Conservation (phyloP, 2,888 invertebrate genomes). For the Cosmia pyralina region DNA sequence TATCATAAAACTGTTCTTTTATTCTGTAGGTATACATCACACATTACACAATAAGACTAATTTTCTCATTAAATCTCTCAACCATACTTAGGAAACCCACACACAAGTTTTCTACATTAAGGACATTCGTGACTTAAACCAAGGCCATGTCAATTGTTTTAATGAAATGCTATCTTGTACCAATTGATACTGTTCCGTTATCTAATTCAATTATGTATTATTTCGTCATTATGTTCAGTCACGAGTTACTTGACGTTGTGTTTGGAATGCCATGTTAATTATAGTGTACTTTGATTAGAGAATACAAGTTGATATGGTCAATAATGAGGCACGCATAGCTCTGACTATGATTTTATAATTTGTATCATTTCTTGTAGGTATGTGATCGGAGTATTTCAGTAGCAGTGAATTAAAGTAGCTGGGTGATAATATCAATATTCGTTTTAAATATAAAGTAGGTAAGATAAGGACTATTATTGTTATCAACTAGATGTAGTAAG, state of each 20-base stretch:
- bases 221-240: slow-evolving; percentile 81
- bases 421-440: neutral
- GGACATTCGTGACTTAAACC: slow-evolving; percentile 74
- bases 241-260: slow-evolving; percentile 78
- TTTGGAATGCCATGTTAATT: slow-evolving; percentile 78
- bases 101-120: slow-evolving; percentile 51
- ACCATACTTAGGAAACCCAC: slow-evolving; percentile 34
- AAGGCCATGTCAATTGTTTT: slow-evolving; percentile 80
- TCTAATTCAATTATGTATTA: slow-evolving; percentile 86
- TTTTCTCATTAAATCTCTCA: slow-evolving; percentile 34
- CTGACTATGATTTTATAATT: slow-evolving; percentile 33
- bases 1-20: neutral
- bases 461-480: too few relatives aligned
- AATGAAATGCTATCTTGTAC: slow-evolving; percentile 73
- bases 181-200: slow-evolving; percentile 78
- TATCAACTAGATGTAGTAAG: neutral
- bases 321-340: slow-evolving; percentile 30
- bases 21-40: neutral
- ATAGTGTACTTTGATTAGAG: slow-evolving; percentile 64
- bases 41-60: slow-evolving; percentile 21
- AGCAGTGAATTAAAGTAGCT: slow-evolving; percentile 3
- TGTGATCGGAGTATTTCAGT: slow-evolving; percentile 17
- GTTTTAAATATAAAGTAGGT: neutral
- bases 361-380: slow-evolving; percentile 8
- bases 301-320: slow-evolving; percentile 48